Evolutionary conservation across 2,888 invertebrate genomes (phyloP).

Genomic region (Sturmia bella): DNA sequence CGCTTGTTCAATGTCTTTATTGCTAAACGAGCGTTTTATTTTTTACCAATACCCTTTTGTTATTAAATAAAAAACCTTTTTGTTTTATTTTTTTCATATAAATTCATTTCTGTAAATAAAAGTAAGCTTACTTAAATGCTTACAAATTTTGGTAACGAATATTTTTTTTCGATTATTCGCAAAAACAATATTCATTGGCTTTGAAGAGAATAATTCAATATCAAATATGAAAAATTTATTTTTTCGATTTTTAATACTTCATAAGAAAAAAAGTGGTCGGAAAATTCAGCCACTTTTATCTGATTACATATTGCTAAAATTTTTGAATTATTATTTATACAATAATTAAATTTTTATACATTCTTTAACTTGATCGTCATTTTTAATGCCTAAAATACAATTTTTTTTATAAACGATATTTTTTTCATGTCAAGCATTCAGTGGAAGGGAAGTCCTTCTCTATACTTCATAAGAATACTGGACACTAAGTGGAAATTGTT

Average conservation of each 20-base stretch:
- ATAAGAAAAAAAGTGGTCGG: conserved; percentile 54
- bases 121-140: not conserved
- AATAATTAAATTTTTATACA: conserved; percentile 40
- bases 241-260: conserved; percentile 45
- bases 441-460: conserved; percentile 49
- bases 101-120: no score
- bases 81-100: not conserved
- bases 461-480: conserved; percentile 44
- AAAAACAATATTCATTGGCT: conserved; percentile 46
- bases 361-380: conserved; percentile 1
- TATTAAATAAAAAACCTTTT: not conserved
- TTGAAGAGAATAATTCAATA: conserved; percentile 45
- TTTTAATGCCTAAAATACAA: conserved; percentile 22
- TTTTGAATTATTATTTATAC: conserved; percentile 32
- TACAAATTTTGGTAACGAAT: not conserved
- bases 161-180: conserved; percentile 54
- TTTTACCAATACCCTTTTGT: no score
- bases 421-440: conserved; percentile 14
- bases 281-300: conserved; percentile 49
- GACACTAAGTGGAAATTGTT: conserved; percentile 37
- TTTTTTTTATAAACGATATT: conserved; percentile 37
- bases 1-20: no score
- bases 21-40: no score
- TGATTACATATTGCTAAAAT: conserved; percentile 37
- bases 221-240: conserved; percentile 36